phyloP scores from a whole-genome alignment of 2,797 vertebrate species.

The Hyperoplus lanceolatus region DNA sequence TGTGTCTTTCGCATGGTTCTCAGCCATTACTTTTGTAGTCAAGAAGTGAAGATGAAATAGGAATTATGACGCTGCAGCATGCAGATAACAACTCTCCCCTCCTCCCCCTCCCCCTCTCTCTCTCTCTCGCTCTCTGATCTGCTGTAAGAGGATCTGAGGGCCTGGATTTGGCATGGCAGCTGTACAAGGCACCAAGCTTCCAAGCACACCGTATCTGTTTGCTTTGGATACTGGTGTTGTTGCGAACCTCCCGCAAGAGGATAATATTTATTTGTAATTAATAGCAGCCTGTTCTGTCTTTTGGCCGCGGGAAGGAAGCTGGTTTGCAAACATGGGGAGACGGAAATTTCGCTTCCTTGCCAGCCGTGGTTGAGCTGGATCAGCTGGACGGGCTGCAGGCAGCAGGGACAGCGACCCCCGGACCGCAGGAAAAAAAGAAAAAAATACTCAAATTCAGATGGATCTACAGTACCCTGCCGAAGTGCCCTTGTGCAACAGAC shows the following conservation, averaged over 20 bases:
- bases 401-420: conserved; percentile 20
- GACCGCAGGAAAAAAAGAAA: background rate
- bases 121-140: conserved; percentile 66
- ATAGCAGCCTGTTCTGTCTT: conserved; percentile 72
- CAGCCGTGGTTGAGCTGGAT: conserved; percentile 58
- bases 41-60: conserved; percentile 43
- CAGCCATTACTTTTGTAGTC: conserved; percentile 15
- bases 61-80: conserved; percentile 64
- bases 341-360: conserved; percentile 68
- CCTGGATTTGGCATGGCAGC: conserved; percentile 77
- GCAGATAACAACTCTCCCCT: conserved; percentile 61
- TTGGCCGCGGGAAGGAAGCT: conserved; percentile 58
- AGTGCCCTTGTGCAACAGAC: conserved; percentile 13
- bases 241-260: conserved; percentile 72
- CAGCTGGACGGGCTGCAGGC: conserved; percentile 52
- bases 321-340: conserved; percentile 64
- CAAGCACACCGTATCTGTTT: conserved; percentile 78
- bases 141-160: conserved; percentile 77
- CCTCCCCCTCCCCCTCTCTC: background rate
- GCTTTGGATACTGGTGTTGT: conserved; percentile 80
- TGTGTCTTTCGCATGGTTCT: conserved; percentile 12
- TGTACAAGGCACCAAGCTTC: conserved; percentile 75
- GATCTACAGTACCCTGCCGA: conserved; percentile 5
- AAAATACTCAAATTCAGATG: conserved; percentile 23
- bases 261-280: conserved; percentile 81